Evolutionary conservation across 2,113 vertebrate species (phyloP).

Genomic region (Brachyhypopomus gauderio): DNA sequence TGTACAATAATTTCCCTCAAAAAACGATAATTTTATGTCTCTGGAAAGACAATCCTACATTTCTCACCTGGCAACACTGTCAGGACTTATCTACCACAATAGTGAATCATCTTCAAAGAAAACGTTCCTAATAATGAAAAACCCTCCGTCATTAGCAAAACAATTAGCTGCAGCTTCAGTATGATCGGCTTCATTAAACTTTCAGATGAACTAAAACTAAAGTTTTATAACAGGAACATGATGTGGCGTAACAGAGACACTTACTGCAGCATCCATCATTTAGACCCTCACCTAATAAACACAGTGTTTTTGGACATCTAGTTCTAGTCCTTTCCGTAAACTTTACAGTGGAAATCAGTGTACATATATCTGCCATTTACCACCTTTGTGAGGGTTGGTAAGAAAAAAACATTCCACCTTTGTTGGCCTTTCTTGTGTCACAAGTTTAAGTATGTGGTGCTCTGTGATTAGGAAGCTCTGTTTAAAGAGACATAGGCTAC

Average conservation of each 20-base stretch:
- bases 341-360: neutral
- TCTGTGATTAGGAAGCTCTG: neutral
- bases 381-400: neutral
- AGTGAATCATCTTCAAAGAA: neutral
- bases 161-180: neutral
- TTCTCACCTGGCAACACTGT: too few species aligned
- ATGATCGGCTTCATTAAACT: neutral
- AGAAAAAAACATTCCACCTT: too few species aligned
- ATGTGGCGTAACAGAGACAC: neutral
- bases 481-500: neutral
- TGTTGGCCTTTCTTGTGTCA: too few species aligned
- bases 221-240: neutral
- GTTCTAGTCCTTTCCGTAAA: too few species aligned
- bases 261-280: neutral
- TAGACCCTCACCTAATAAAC: neutral
- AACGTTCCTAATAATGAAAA: neutral
- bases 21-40: too few species aligned
- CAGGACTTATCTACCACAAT: too few species aligned
- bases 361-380: neutral
- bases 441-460: too few species aligned
- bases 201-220: neutral
- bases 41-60: too few species aligned
- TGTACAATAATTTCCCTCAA: too few species aligned
- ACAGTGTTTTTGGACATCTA: too few species aligned
- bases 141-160: slow-evolving; percentile 4